Evolutionary conservation across 2,797 vertebrate species (phyloP).

Genomic region (Carapus acus): DNA sequence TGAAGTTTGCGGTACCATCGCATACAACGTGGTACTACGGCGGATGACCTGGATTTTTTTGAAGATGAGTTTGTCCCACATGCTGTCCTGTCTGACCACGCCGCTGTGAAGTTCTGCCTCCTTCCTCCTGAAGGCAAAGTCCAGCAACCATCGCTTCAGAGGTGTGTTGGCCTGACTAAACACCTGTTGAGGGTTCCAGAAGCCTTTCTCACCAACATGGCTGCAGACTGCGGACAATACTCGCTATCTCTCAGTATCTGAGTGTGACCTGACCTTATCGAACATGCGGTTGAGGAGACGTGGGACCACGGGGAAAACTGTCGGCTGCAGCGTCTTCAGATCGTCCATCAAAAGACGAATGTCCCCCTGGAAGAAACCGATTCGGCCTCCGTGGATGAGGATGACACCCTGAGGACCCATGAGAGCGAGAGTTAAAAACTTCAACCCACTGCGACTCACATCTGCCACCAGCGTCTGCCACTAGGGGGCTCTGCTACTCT

Average conservation of each 20-base stretch:
- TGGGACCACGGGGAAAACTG: conserved; percentile 93
- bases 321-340: conserved; percentile 86
- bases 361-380: conserved; percentile 97
- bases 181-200: conserved; percentile 68
- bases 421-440: conserved; percentile 1
- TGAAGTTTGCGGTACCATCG: neutral
- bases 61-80: conserved; percentile 97
- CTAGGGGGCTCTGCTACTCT: conserved; percentile 15
- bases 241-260: too few relatives aligned
- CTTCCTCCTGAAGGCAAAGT: conserved; percentile 92
- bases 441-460: neutral
- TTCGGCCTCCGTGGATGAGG: conserved; percentile 87
- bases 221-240: neutral
- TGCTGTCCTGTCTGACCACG: conserved; percentile 85
- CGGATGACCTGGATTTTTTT: conserved; percentile 86
- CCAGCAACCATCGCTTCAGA: conserved; percentile 87
- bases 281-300: conserved; percentile 97
- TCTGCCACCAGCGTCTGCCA: conserved; percentile 9
- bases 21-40: neutral
- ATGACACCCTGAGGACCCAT: conserved; percentile 74
- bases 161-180: conserved; percentile 88
- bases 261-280: conserved; percentile 81
- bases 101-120: conserved; percentile 87
- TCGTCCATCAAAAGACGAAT: conserved; percentile 96
- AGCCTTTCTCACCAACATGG: neutral